Evolutionary conservation across 2,797 vertebrate species (phyloP), one percentile per base, ranked within the genome.

Genomic region (Macropus fuliginosus): DNA sequence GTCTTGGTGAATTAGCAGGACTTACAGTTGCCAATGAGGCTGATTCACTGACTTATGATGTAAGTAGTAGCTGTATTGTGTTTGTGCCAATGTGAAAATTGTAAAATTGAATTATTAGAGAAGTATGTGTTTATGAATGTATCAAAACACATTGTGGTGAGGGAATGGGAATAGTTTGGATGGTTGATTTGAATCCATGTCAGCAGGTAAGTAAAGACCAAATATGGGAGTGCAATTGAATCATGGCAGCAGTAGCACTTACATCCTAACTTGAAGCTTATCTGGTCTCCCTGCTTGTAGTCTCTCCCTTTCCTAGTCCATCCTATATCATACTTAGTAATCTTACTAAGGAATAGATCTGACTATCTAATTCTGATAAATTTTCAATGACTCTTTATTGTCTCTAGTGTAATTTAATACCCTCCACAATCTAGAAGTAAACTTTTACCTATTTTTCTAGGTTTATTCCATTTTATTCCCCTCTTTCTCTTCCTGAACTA

Each of bases 11-110:
- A 95, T 98, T 99, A 93, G 99, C 99, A 27, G 99, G 99, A 52
- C 99, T 99, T 97, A 99, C 99, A 0, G 99, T 99, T 97, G 99
- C 99, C 98, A 99, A 99, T 92, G 99, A 99, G 98, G 99, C 99
- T 3, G 99, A 99, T 98, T 99, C 99, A 14, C 98, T 99, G 96
- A 99, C 99, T 9, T 99, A 99, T 0, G 99, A 99, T 97, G 99
- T 99, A 98, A 99, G 99, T 99, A 96, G 74, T 95, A 89, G 40
- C 93, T 98, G 94, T 91, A 13, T 91, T 96, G 54, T 91, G 31
- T 81, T 95, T 81, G 93, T 74, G 94, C 11, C 46, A 31, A 31
- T 93, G 95, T 96, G 91, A 5, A 81, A 91, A 97, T 90, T 54
- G 54, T 91, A 95, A 92, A 56, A 27, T 94, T 87, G 54, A 81